Evolutionary conservation across 2,113 vertebrate species (phyloP).

Genomic region (Mobula hypostoma): DNA sequence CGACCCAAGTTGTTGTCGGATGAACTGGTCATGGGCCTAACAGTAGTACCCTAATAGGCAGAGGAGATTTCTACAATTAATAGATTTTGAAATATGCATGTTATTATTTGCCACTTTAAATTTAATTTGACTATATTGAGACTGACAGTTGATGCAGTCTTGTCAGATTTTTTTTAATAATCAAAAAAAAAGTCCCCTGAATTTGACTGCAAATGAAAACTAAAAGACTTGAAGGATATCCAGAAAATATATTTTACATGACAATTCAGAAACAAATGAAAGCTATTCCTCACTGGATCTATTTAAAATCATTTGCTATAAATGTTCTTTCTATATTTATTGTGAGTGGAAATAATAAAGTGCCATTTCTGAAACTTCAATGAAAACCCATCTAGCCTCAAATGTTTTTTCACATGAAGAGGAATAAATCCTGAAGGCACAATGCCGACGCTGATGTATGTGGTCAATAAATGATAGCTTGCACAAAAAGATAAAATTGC

Average conservation of each 20-base stretch:
- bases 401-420: background rate
- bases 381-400: background rate
- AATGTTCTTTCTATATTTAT: background rate
- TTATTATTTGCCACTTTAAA: too few relatives aligned
- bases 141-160: too few relatives aligned
- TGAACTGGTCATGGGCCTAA: too few relatives aligned
- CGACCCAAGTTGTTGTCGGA: too few relatives aligned
- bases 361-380: background rate
- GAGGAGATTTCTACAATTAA: too few relatives aligned
- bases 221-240: too few relatives aligned
- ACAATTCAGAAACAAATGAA: background rate
- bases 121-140: too few relatives aligned
- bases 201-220: too few relatives aligned
- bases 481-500: background rate
- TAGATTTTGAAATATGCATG: too few relatives aligned
- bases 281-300: background rate
- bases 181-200: too few relatives aligned
- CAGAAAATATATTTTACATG: background rate
- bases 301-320: background rate
- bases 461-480: background rate
- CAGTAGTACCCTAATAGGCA: too few relatives aligned
- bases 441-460: background rate
- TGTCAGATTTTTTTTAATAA: too few relatives aligned
- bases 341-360: background rate
- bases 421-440: background rate